phyloP scores from a whole-genome alignment of 2,113 vertebrate genomes.

The Anseranas semipalmata region DNA sequence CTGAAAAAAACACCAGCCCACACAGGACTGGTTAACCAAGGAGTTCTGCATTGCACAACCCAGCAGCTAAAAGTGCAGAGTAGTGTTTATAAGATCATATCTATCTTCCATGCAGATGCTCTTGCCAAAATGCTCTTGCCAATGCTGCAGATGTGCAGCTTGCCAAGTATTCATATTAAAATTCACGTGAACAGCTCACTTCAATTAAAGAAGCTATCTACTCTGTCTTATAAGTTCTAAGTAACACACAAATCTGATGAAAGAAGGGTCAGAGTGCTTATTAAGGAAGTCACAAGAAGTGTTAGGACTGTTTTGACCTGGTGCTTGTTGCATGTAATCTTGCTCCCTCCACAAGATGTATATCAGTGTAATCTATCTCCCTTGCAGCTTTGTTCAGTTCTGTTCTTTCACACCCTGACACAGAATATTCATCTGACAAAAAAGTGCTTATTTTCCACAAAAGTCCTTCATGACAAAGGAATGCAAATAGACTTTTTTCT shows the following conservation, averaged over 20 bases:
- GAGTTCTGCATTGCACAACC: conserved; percentile 13
- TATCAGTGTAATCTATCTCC: neutral
- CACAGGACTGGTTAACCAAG: neutral
- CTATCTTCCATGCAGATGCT: neutral
- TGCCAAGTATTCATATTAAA: neutral
- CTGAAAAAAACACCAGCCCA: neutral
- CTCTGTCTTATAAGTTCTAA: neutral
- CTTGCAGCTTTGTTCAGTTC: neutral
- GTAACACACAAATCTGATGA: neutral
- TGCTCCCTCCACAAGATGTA: neutral
- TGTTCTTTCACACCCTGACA: neutral
- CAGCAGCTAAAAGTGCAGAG: neutral
- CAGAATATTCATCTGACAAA: neutral
- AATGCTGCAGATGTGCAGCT: neutral
- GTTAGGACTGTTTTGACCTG: neutral
- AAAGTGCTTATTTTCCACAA: neutral
- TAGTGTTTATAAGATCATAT: neutral
- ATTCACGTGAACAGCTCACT: neutral
- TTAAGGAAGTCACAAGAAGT: neutral
- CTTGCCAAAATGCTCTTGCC: neutral
- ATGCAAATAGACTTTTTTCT: neutral
- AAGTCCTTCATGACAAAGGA: neutral
- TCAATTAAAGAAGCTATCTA: neutral
- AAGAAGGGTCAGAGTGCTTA: neutral
- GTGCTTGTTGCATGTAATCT: neutral